These are phyloP conservation scores for Acleris holmiana DNA, from an alignment of 2,888 invertebrate genomes.

Conservation along the genomic window DNA sequence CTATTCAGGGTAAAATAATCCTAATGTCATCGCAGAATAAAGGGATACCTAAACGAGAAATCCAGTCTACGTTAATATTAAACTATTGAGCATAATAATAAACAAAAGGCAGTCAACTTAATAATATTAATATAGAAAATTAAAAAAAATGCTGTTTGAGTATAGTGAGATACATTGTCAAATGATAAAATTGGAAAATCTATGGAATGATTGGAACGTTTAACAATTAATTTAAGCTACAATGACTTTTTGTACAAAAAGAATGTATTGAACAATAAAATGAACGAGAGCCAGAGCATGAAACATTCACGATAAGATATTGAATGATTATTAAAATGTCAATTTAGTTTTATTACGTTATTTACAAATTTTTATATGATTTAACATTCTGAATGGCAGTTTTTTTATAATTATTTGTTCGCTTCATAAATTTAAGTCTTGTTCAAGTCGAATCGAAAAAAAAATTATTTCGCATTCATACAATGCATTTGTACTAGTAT, in stretches of 20 bases:
- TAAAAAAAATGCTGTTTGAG: slow-evolving; percentile 76
- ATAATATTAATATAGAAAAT: slow-evolving; percentile 54
- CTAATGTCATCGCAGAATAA: slow-evolving; percentile 65
- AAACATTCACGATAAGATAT: too few species aligned
- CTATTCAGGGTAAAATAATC: slow-evolving; percentile 66
- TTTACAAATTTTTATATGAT: too few species aligned
- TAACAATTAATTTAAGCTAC: not conserved
- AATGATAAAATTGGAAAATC: slow-evolving; percentile 50
- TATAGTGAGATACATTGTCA: slow-evolving; percentile 69
- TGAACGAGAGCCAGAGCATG: too few species aligned
- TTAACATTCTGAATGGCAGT: too few species aligned
- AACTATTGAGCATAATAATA: slow-evolving; percentile 81
- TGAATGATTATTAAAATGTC: too few species aligned
- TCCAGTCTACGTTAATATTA: slow-evolving; percentile 63
- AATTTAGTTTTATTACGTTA: too few species aligned
- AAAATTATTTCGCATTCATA: too few species aligned
- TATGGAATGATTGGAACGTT: slow-evolving; percentile 28
- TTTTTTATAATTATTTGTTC: too few species aligned
- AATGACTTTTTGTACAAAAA: not conserved
- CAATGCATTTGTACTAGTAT: too few species aligned
- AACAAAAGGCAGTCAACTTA: slow-evolving; percentile 79
- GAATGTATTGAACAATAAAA: not conserved
- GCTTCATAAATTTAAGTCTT: too few species aligned
- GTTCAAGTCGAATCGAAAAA: too few species aligned
- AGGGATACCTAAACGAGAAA: slow-evolving; percentile 54